Evolutionary conservation across 2,113 vertebrate genomes (phyloP).

Genomic region (Cynopterus brachyotis): DNA sequence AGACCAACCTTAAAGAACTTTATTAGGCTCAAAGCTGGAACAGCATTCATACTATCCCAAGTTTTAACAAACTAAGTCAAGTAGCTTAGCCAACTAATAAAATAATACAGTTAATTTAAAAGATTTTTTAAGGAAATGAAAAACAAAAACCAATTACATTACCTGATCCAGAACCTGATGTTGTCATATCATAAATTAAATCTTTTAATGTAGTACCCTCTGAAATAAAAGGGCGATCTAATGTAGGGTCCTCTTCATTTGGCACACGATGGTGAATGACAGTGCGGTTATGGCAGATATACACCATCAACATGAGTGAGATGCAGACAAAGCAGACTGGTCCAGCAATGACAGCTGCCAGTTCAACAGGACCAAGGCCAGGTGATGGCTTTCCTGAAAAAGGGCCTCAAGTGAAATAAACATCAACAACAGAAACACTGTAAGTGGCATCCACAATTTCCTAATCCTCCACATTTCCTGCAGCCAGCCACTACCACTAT

Average conservation of each 20-base stretch:
- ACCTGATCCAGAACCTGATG: slow-evolving; percentile 98
- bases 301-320: slow-evolving; percentile 93
- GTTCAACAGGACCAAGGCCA: slow-evolving; percentile 91
- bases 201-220: slow-evolving; percentile 97
- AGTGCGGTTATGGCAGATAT: slow-evolving; percentile 94
- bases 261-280: slow-evolving; percentile 96
- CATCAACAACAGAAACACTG: slow-evolving; percentile 47
- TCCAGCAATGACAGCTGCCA: slow-evolving; percentile 95
- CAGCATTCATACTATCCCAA: not conserved
- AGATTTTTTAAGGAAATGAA: slow-evolving; percentile 26
- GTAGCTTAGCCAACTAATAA: not conserved
- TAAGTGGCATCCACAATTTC: not conserved
- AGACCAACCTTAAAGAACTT: slow-evolving; percentile 3
- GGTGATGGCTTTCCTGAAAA: slow-evolving; percentile 80
- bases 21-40: not conserved
- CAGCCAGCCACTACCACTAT: not conserved
- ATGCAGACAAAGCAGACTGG: slow-evolving; percentile 97
- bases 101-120: not conserved
- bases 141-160: slow-evolving; percentile 49
- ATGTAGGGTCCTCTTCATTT: slow-evolving; percentile 95
- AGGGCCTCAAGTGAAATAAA: slow-evolving; percentile 78
- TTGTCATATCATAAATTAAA: slow-evolving; percentile 99
- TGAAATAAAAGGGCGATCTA: slow-evolving; percentile 96
- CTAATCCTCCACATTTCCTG: not conserved
- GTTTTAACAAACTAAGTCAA: slow-evolving; percentile 33